Base-by-base conservation (phyloP, 2,888 invertebrate species). In the Mesorhabditis sp. region DNA sequence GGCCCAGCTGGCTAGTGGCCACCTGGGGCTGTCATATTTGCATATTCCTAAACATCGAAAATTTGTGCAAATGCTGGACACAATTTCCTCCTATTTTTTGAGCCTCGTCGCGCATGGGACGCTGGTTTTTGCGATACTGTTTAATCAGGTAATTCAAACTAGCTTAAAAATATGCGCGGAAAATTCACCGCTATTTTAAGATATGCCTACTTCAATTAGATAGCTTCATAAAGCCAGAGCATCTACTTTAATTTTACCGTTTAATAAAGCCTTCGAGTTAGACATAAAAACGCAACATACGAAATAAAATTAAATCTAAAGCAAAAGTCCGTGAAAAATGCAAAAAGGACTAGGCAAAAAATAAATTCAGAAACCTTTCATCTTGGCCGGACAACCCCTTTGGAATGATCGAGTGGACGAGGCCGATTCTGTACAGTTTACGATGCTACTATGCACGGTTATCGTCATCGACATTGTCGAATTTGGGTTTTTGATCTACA, bases 41-140 rank as follows among this genome's bases (percentile, higher is more conserved):
- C 61, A n/a, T 58, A 44, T 45, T 67, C 42, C n/a, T 58, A 4
- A 41, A 45, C 44, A 43, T n/a, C n/a, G 5, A 50, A 6, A 71
- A 67, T 66, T 72, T 72, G 75, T 67, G 66, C 65, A 65, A 67
- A 41, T 66, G 67, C 68, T 72, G 10, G 87, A 87, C 62, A 76
- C 88, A 13, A 83, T 88, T 76, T 91, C 92, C 75, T 90, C 91
- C 69, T 89, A 91, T 78, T 92, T 92, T 87, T 87, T 92, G 76
- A 90, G 90, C 73, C 88, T 92, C 67, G 87, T 91, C 73, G 90
- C 91, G 68, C 92, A 92, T 87, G 88, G 92, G 69, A 89, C 90
- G 72, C 89, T 92, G 77, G 88, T 90, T 67, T 88, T 91, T 71
- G 89, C 90, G 72, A 88, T 92, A 79, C 87, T 92, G 89, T 91